Evolutionary conservation across 2,113 vertebrate genomes (phyloP).

Genomic region (Nothobranchius kuhntae): DNA sequence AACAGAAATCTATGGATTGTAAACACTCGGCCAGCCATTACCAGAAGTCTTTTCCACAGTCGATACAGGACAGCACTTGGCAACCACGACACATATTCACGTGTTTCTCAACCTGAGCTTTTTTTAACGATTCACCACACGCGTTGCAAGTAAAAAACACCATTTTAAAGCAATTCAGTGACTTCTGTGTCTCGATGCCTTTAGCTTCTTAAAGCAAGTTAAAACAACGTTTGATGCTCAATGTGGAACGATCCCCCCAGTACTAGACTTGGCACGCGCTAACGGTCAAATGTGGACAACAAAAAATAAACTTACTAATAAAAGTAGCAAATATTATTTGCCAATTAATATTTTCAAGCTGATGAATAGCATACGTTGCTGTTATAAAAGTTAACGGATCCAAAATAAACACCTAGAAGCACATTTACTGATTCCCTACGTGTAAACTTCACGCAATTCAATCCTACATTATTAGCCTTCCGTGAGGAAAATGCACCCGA

Average conservation of each 20-base stretch:
- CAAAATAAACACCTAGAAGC: not conserved
- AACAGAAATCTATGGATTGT: no score
- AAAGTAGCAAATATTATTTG: rapidly evolving
- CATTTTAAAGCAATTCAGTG: slow-evolving; percentile 71
- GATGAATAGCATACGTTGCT: rapidly evolving
- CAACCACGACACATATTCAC: slow-evolving; percentile 82
- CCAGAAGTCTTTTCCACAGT: slow-evolving; percentile 97
- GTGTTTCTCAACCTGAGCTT: slow-evolving; percentile 92
- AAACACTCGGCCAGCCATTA: slow-evolving; percentile 47
- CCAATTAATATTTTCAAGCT: not conserved
- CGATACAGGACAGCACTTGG: slow-evolving; percentile 90
- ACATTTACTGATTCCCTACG: rapidly evolving
- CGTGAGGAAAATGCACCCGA: slow-evolving; percentile 16
- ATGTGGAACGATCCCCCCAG: not conserved
- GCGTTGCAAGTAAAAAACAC: slow-evolving; percentile 93
- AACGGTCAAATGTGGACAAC: not conserved
- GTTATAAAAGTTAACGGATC: not conserved
- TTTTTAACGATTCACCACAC: slow-evolving; percentile 94
- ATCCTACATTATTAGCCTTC: slow-evolving; percentile 11
- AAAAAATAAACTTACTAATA: rapidly evolving
- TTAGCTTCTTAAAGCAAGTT: not conserved
- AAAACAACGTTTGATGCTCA: not conserved
- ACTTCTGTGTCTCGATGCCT: no score
- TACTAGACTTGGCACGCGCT: not conserved
- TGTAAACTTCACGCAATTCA: slow-evolving; percentile 23